Conservation (phyloP, 2,797 vertebrate genomes). For the Enteromius treurensis region DNA sequence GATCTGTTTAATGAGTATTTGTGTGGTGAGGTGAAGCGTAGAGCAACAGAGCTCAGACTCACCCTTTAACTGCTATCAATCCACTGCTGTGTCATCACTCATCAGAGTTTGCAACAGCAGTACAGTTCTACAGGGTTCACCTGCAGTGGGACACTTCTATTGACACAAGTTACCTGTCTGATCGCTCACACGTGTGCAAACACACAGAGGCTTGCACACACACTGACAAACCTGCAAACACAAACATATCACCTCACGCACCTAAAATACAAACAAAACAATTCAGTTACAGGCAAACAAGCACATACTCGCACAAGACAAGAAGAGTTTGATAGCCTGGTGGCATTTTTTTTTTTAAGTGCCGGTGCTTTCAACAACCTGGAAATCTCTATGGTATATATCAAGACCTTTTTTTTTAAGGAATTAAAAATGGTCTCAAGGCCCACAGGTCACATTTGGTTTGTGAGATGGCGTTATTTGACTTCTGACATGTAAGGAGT, state of each 20-base stretch:
- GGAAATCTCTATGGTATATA: neutral
- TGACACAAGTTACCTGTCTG: slow-evolving; percentile 54
- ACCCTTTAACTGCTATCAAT: slow-evolving; percentile 57
- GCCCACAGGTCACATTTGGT: neutral
- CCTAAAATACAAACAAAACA: neutral
- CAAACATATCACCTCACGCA: slow-evolving; percentile 25
- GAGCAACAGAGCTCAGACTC: slow-evolving; percentile 49
- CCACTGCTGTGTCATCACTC: slow-evolving; percentile 54
- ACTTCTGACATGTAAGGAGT: neutral
- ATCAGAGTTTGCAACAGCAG: slow-evolving; percentile 51
- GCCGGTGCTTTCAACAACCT: neutral
- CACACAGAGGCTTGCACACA: slow-evolving; percentile 12
- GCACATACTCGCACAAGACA: slow-evolving; percentile 19
- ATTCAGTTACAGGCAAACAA: slow-evolving; percentile 16
- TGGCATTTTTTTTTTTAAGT: neutral
- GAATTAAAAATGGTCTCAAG: neutral
- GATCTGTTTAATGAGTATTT: slow-evolving; percentile 59
- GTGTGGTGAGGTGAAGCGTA: slow-evolving; percentile 54
- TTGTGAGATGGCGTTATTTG: neutral
- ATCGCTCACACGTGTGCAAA: slow-evolving; percentile 11
- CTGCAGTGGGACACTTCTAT: slow-evolving; percentile 49
- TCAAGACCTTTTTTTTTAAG: neutral
- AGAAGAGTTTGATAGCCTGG: neutral
- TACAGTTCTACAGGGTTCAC: slow-evolving; percentile 58
- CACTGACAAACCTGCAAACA: slow-evolving; percentile 11